Evolutionary conservation across 1,140 invertebrate species (phyloP), one percentile per base, ranked within the genome.

Genomic region (Whitmania pigra): DNA sequence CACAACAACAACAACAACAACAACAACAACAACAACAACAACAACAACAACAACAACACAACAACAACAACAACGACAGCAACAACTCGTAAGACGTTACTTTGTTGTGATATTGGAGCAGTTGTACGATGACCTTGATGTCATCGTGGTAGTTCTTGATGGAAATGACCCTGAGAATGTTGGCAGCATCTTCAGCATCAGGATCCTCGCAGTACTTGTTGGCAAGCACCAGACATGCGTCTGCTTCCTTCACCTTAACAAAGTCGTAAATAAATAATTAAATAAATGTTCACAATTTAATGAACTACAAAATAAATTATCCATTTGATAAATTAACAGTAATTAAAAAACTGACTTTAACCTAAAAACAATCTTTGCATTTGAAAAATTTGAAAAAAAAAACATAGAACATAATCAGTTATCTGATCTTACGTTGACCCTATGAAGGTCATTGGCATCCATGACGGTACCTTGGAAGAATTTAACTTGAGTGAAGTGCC

Each of bases 381-480:
- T n/a, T 57, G n/a, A n/a, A n/a, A n/a, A 57, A 57, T 2, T n/a
- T n/a, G 54, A 57, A 25, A 4, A 57, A 25, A 4, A 57, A 25
- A 57, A 57, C 20, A 5, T 57, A 9, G 54, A 57, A 57, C 18
- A 17, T 9, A n/a, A 63, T 15, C 9, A 13, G 18, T 63, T 63
- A 18, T 2, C 9, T 15, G 9, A 63, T 18, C 86, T 91, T 89
- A 98, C 94, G 91, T 97, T 96, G 83, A 97, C 93, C 86, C 95
- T 87, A 84, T 95, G 92, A 87, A 98, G 88, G 87, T 97, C 94
- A 87, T 96, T 93, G 79, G 93, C 92, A 87, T 96, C 96, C 94
- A 98, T 98, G 87, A 97, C 96, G 83, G 93, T 93, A 84, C 94
- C 95, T 88, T 97, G 93, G 91, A 97, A 97, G 91, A 97, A 98